phyloP scores from a whole-genome alignment of 2,113 vertebrate genomes.

The Gallinago media region DNA sequence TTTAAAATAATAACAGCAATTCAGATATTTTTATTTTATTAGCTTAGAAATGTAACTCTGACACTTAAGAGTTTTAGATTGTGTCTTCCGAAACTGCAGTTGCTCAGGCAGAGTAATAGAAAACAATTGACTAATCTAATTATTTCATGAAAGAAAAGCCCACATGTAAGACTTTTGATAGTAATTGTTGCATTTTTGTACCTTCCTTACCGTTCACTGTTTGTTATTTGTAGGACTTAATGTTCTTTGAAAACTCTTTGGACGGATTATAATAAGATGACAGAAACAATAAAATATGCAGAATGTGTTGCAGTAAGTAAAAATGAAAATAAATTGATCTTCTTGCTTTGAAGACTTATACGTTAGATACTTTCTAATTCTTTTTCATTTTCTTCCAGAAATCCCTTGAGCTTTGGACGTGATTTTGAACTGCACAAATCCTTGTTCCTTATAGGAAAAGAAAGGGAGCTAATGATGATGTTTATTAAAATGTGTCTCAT shows the following conservation, averaged over 20 bases:
- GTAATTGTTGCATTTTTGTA: slow-evolving; percentile 60
- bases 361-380: slow-evolving; percentile 74
- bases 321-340: slow-evolving; percentile 73
- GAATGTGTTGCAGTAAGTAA: slow-evolving; percentile 76
- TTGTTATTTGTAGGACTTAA: slow-evolving; percentile 82
- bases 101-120: not conserved
- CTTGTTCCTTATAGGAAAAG: slow-evolving; percentile 48
- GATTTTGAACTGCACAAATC: slow-evolving; percentile 63
- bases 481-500: slow-evolving; percentile 73
- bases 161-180: slow-evolving; percentile 42
- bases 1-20: not conserved
- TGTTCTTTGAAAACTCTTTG: slow-evolving; percentile 84
- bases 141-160: slow-evolving; percentile 40
- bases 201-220: slow-evolving; percentile 42
- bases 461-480: slow-evolving; percentile 56
- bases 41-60: not conserved
- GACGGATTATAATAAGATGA: slow-evolving; percentile 78
- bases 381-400: slow-evolving; percentile 81
- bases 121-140: slow-evolving; percentile 21
- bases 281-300: slow-evolving; percentile 76
- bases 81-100: not conserved
- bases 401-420: slow-evolving; percentile 69
- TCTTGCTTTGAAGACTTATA: slow-evolving; percentile 75
- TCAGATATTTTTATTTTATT: not conserved
- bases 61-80: not conserved